Evolutionary conservation across 2,888 invertebrate genomes (phyloP).

Genomic region (Ernsta delagoae): DNA sequence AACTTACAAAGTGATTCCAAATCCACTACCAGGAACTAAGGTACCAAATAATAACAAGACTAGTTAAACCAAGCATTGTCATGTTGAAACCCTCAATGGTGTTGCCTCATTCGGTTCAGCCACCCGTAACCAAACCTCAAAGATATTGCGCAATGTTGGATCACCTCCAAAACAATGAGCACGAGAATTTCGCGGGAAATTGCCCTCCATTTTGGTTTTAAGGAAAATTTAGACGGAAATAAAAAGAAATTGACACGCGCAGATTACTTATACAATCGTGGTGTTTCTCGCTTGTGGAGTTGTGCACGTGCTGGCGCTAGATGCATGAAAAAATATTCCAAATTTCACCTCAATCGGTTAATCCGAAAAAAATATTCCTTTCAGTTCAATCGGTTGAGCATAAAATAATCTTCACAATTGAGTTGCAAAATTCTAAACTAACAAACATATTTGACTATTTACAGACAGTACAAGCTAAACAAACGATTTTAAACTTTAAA

Average conservation of each 20-base stretch:
- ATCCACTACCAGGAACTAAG: background rate
- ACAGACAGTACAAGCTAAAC: too few relatives aligned
- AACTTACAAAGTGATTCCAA: background rate
- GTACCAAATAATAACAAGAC: background rate
- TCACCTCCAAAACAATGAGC: background rate
- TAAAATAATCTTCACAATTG: too few relatives aligned
- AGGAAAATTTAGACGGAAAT: background rate
- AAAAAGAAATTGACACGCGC: background rate
- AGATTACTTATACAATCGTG: too few relatives aligned
- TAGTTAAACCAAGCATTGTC: background rate
- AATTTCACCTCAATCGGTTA: too few relatives aligned
- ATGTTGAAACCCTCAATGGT: background rate
- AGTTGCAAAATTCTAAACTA: too few relatives aligned
- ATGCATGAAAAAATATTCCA: too few relatives aligned
- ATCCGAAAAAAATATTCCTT: too few relatives aligned
- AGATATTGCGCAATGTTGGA: background rate
- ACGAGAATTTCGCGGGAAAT: background rate
- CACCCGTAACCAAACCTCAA: background rate
- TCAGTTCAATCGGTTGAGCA: too few relatives aligned
- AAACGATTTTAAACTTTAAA: too few relatives aligned
- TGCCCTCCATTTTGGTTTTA: background rate
- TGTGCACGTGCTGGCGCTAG: too few relatives aligned
- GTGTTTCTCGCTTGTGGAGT: too few relatives aligned
- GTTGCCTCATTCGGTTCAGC: background rate
- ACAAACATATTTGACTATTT: too few relatives aligned